phyloP scores from a whole-genome alignment of 2,113 vertebrate species.

The Calidris pygmaea region DNA sequence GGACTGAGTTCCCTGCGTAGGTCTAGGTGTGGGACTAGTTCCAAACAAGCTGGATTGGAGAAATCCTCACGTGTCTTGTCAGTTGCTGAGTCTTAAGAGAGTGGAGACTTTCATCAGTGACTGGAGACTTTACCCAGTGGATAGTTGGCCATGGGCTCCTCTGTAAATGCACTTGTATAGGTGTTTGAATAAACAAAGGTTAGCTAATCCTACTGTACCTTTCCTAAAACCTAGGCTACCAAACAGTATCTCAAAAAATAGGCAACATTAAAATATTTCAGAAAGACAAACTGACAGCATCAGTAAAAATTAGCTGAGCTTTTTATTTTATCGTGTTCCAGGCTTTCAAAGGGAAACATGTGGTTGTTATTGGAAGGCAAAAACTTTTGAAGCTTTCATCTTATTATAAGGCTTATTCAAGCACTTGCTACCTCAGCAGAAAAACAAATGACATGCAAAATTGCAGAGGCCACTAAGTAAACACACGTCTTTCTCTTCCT shows the following conservation, averaged over 20 bases:
- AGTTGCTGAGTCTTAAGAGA: not conserved
- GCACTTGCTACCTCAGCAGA: conserved; percentile 60
- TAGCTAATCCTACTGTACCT: not conserved
- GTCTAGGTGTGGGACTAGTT: not conserved
- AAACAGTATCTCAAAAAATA: not conserved
- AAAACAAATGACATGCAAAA: conserved; percentile 35
- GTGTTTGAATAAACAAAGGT: not conserved
- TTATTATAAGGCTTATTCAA: conserved; percentile 40
- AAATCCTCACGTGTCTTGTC: fast-evolving
- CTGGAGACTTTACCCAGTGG: not conserved
- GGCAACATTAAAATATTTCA: not conserved
- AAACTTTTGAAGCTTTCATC: conserved; percentile 47
- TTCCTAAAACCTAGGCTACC: not conserved
- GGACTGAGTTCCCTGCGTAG: not conserved
- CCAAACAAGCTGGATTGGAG: not conserved
- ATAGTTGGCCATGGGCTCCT: not conserved
- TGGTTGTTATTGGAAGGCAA: conserved; percentile 5
- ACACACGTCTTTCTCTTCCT: conserved; percentile 52
- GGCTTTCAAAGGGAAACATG: not conserved
- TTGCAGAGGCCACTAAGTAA: conserved; percentile 30
- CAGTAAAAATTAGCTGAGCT: conserved; percentile 9
- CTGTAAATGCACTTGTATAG: not conserved
- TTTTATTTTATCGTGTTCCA: not conserved
- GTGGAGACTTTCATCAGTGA: not conserved
- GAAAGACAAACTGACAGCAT: not conserved